These are phyloP conservation scores for Prorops nasuta DNA, from an alignment of 1,140 invertebrate species.

Conservation along the genomic window DNA sequence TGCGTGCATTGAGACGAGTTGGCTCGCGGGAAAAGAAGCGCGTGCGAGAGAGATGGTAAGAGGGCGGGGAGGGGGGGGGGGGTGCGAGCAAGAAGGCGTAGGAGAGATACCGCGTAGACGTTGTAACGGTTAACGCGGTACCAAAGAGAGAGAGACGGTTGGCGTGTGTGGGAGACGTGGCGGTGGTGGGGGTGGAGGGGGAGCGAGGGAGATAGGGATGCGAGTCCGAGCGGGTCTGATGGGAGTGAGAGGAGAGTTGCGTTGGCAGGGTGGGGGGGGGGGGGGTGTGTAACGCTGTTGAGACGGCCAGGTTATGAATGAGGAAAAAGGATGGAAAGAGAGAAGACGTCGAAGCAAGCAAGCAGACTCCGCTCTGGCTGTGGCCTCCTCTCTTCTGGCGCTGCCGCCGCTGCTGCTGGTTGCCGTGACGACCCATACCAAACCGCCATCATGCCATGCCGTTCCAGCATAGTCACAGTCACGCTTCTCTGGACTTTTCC, in stretches of 20 bases:
- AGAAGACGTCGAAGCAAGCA: background rate
- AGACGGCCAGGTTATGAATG: too few relatives aligned
- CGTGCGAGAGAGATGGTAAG: background rate
- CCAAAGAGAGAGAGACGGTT: too few relatives aligned
- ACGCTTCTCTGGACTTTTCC: slow-evolving; percentile 16
- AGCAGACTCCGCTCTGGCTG: background rate
- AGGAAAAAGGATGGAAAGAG: background rate
- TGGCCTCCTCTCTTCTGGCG: slow-evolving; percentile 25
- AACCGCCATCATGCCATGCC: slow-evolving; percentile 26
- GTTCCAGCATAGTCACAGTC: slow-evolving; percentile 28
- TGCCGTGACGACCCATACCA: slow-evolving; percentile 28
- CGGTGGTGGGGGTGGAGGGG: too few relatives aligned
- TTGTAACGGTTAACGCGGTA: background rate
- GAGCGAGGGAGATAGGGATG: background rate
- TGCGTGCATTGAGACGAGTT: background rate
- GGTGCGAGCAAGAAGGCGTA: background rate
- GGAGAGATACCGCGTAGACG: background rate
- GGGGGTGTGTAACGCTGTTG: too few relatives aligned
- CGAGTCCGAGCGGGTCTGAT: too few relatives aligned
- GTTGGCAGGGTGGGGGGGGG: too few relatives aligned
- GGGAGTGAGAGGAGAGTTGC: background rate
- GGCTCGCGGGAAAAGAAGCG: background rate
- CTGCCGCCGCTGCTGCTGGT: too few relatives aligned
- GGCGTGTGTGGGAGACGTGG: too few relatives aligned
- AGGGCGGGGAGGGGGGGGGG: background rate